Base-by-base conservation (phyloP, 2,797 vertebrate species). In the Pseudocheirus occidentalis region DNA sequence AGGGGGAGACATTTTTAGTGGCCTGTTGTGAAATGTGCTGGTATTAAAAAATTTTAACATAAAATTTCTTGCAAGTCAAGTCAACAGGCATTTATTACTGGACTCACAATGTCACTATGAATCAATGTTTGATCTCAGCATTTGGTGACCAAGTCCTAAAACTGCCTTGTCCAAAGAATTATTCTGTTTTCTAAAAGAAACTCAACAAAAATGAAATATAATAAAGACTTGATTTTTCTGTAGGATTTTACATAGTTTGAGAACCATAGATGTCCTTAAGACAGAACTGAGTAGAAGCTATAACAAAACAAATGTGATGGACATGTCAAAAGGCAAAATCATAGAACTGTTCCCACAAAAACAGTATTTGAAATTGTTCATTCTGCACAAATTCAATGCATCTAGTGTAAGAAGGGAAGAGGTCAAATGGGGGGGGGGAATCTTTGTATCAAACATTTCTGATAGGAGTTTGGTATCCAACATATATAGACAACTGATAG, bases 31-130 rank as follows among this genome's bases (percentile, higher is more conserved):
- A 98, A 98, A 96, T 98, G 97, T 94, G 95, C 92, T 0, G 6
- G 98, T 97, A 73, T 97, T 97, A 97, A 95, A 89, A 96, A 98
- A 98, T 98, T 97, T 97, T 97, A 97, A 97, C 96, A 93, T 93
- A 97, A 92, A 96, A 81, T 93, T 97, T 87, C 73, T 87, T 87
- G 24, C 40, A 87, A 87, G 40, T 27, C 73, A 87, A 81, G 73
- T 81, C 40, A 81, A 87, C 40, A 87, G 73, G 40, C 40, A 50
- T 50, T 46, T 87, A 87, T 87, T 94, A 95, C 90, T 98, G 96
- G 97, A 98, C 98, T 98, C 29, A 93, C 95, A 98, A 93, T 96
- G 96, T 97, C 96, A 95, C 93, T 95, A 58, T 94, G 97, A 98
- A 97, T 97, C 95, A 95, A 57, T 53, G 95, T 95, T 97, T 97